Evolutionary conservation across 2,797 vertebrate genomes (phyloP).

Genomic region (Enteromius afrohamiltoni): DNA sequence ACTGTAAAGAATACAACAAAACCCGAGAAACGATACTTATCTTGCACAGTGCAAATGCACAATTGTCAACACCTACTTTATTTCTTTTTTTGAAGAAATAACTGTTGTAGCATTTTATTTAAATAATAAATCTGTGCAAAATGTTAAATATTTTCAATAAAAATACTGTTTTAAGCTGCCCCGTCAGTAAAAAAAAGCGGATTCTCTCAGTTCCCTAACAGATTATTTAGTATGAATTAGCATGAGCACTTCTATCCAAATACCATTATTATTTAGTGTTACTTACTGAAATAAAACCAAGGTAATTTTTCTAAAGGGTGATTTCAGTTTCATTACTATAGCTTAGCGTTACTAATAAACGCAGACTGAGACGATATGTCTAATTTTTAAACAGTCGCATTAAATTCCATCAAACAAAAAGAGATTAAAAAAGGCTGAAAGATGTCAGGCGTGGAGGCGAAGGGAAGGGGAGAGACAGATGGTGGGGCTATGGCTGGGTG

Average conservation of each 20-base stretch:
- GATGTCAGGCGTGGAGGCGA: conserved; percentile 24
- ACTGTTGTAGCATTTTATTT: neutral
- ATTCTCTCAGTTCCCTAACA: neutral
- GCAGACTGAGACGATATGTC: conserved; percentile 18
- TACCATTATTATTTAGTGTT: conserved; percentile 9
- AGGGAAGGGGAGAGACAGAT: conserved; percentile 41
- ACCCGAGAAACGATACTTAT: neutral
- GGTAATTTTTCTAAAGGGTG: conserved; percentile 1
- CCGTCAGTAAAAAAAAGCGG: neutral
- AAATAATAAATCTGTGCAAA: neutral
- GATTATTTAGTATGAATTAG: conserved; percentile 13
- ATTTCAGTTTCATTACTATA: conserved; percentile 4
- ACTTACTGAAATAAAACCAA: conserved; percentile 8
- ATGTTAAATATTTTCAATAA: neutral
- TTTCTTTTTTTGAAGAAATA: neutral
- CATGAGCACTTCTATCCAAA: conserved; percentile 15
- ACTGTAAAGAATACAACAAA: neutral
- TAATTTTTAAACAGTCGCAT: conserved; percentile 41
- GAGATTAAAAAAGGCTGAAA: conserved; percentile 29
- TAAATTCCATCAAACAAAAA: conserved; percentile 54
- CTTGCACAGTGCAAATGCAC: neutral
- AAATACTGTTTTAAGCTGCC: neutral
- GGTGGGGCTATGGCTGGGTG: conserved; percentile 38
- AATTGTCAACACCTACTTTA: neutral
- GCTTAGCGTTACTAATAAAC: conserved; percentile 39